Evolutionary conservation across 2,888 invertebrate species (phyloP), one percentile per base, ranked within the genome.

Genomic region (Linnaemya tessellans): DNA sequence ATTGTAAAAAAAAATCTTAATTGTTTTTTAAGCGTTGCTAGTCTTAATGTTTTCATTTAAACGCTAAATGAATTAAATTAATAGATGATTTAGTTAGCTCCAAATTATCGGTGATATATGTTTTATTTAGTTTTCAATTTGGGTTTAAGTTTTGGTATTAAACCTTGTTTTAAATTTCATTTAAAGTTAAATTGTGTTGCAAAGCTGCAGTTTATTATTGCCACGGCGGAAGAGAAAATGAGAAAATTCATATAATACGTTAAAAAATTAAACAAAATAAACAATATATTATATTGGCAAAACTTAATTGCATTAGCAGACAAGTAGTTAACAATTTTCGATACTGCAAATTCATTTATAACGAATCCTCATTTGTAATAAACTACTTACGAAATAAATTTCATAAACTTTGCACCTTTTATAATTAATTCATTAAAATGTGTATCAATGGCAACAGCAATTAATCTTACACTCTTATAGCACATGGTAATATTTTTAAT

Each of bases 181-280:
- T 43, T 58, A 43, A 20, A 65, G n/a, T 46, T 25, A 58, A 58
- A 65, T 80, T 49, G 88, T 88, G 87, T 88, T 88, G 88, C 88
- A 87, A 88, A 83, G 88, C 88, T 88, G 88, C 87, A 84, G 62
- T 65, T 73, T 41, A 77, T 67, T 51, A 43, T 46, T 68, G 38
- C 18, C 8, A 15, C 20, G 9, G n/a, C n/a, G 10, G 15, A 11
- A 64, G 38, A 25, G 15, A 67, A 18, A 67, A 25, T 20, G 0
- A 41, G 8, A 7, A 22, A 1, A 62, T 8, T 43, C 62, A 68
- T 49, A 38, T 7, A 65, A 30, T 10, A 58, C 49, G 25, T 38
- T 20, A 51, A 56, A 56, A 13, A 25, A 25, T 15, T 15, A 56
- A 3, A 15, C 3, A 51, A 54, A 22, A 25, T 22, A 25, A 7